These are phyloP conservation scores for Euborellia annulipes DNA, from an alignment of 1,140 invertebrate species.

Conservation along the genomic window DNA sequence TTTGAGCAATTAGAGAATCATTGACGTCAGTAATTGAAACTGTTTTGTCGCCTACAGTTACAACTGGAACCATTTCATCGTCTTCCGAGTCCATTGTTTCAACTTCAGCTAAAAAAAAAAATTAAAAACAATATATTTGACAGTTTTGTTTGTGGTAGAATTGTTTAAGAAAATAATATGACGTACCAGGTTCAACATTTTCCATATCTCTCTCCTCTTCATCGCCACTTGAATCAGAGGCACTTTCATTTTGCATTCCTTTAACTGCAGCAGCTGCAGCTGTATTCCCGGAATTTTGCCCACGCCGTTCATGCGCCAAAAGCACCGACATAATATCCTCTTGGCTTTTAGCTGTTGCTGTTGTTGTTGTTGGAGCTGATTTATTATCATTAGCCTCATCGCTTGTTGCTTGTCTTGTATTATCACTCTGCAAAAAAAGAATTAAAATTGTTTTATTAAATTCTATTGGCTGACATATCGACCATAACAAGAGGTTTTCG, in stretches of 20 bases:
- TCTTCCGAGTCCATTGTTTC: slow-evolving; percentile 71
- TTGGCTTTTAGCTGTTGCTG: slow-evolving; percentile 44
- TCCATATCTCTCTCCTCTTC: slow-evolving; percentile 40
- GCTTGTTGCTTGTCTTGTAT: neutral
- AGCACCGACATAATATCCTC: slow-evolving; percentile 87
- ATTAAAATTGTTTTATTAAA: too few relatives aligned
- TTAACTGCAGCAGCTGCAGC: slow-evolving; percentile 35
- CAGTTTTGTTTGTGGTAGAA: neutral
- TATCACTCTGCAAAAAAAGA: slow-evolving; percentile 25
- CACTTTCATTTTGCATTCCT: slow-evolving; percentile 36
- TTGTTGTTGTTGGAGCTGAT: slow-evolving; percentile 24
- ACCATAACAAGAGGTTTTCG: too few relatives aligned
- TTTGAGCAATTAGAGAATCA: slow-evolving; percentile 70
- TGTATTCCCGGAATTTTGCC: slow-evolving; percentile 33
- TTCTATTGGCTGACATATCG: too few relatives aligned
- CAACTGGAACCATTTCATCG: slow-evolving; percentile 66
- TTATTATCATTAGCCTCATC: neutral
- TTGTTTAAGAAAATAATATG: neutral
- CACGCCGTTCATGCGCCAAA: slow-evolving; percentile 74
- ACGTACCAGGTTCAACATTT: slow-evolving; percentile 32
- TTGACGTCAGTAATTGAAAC: slow-evolving; percentile 67
- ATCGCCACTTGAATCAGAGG: slow-evolving; percentile 59
- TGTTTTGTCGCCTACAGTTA: slow-evolving; percentile 61
- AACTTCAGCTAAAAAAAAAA: slow-evolving; percentile 40
- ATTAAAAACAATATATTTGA: slow-evolving; percentile 3